Conservation (phyloP, 2,113 vertebrate genomes). For the Tretioscincus oriximinensis region DNA sequence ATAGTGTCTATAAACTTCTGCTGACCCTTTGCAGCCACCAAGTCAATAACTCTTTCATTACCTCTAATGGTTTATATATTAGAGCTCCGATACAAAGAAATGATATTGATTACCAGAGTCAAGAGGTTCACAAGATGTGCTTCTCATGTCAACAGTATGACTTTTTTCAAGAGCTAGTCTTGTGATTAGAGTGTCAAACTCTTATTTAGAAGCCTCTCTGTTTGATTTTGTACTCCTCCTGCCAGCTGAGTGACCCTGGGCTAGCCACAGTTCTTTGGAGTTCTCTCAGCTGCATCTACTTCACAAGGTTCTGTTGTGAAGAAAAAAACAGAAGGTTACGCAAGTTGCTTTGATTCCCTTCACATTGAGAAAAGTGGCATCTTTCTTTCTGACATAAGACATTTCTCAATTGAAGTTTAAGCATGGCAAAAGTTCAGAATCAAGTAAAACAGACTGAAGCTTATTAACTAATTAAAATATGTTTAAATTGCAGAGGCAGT, state of each 20-base stretch:
- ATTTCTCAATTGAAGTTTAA: constrained; percentile 51
- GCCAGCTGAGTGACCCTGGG: too few relatives aligned
- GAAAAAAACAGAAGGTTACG: too few relatives aligned
- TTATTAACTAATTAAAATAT: not conserved
- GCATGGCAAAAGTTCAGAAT: constrained; percentile 34
- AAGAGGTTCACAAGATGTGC: constrained; percentile 32
- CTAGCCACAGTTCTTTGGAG: too few relatives aligned
- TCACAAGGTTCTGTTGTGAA: too few relatives aligned
- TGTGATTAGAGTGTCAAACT: too few relatives aligned
- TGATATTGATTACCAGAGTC: constrained; percentile 55
- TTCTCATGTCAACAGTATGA: constrained; percentile 43
- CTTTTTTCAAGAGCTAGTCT: not conserved
- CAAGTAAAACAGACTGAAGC: constrained; percentile 4
- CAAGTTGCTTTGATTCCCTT: too few relatives aligned
- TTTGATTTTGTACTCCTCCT: too few relatives aligned
- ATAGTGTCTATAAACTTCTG: constrained; percentile 65
- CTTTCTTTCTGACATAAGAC: constrained; percentile 52
- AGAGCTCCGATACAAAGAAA: constrained; percentile 52
- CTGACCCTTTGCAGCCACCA: constrained; percentile 48
- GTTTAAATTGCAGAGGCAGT: not conserved
- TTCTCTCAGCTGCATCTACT: too few relatives aligned
- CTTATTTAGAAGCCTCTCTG: too few relatives aligned
- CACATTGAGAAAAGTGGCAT: constrained; percentile 20
- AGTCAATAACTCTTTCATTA: constrained; percentile 57
- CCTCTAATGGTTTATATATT: constrained; percentile 61